Base-by-base conservation (phyloP, 2,888 invertebrate species). In the Acanthosepion lycidas region DNA sequence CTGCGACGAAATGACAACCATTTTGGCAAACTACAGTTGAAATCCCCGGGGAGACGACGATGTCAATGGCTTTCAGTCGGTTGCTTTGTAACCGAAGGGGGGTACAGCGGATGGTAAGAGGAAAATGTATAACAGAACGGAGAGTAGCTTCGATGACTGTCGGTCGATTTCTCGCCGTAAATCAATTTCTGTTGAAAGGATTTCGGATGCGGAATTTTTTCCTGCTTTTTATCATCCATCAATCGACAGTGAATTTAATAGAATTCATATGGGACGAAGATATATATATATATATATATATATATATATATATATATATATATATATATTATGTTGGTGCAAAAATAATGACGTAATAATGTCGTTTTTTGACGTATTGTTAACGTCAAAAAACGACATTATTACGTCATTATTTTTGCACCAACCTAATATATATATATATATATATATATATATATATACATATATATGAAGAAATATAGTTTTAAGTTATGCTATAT, bases 31-130 rank as follows among this genome's bases (percentile, higher is more conserved):
- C 78, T 78, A 5, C 78, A 9, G 28, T 12, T 78, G 78, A 78
- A n/a, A 78, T 78, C 78, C n/a, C 15, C 78, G 55, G 5, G 59
- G 59, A 20, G 26, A 9, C 15, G n/a, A n/a, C 6, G 33, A 78
- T n/a, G n/a, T 78, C 78, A 78, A 78, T 78, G 78, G n/a, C 78
- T 78, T 78, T 78, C 78, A 78, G 78, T n/a, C 59, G 18, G 59
- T 59, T 59, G 23, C 59, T 59, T 55, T 5, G 5, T 55, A 15
- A 20, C 18, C 4, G 51, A 12, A 51, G 51, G 6, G 8, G 8
- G 8, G 51, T 15, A 15, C 18, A 18, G 55, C 20, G 55, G 28
- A 78, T 78, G 1, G 78, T n/a, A n/a, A 28, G 28, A 28, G n/a
- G 78, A 78, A n/a, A 78, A 78, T 28, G 78, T 78, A 28, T 8